Conservation (phyloP, 2,113 vertebrate species). For the Sceloporus tristichus region DNA sequence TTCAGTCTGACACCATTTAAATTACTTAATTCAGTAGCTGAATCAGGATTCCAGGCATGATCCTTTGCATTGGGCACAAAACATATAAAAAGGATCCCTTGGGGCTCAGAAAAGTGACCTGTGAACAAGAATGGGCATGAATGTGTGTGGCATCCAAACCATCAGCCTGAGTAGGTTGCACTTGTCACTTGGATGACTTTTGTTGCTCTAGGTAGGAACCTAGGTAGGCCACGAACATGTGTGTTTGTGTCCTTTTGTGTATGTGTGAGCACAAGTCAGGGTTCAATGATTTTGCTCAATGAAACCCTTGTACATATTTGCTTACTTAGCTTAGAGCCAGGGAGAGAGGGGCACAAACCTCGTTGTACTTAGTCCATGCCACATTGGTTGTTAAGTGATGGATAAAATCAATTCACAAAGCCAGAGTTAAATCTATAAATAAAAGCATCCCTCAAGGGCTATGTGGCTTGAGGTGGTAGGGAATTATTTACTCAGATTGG, state of each 20-base stretch:
- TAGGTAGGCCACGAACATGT: background rate
- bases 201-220: background rate
- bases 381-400: constrained; percentile 73
- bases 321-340: constrained; percentile 49
- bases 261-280: background rate
- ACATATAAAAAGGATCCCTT: no score
- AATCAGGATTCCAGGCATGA: no score
- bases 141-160: constrained; percentile 1
- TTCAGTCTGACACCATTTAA: no score
- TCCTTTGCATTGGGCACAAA: background rate
- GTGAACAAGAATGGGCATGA: background rate
- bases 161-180: background rate
- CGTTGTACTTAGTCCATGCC: constrained; percentile 70
- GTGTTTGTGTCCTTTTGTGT: background rate
- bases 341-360: constrained; percentile 63
- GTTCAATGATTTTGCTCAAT: constrained; percentile 7
- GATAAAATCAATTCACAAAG: constrained; percentile 80
- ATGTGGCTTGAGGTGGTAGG: constrained; percentile 59
- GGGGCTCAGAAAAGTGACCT: background rate
- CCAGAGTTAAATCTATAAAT: constrained; percentile 43
- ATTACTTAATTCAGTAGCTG: no score
- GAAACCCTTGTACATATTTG: constrained; percentile 17
- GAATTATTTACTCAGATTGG: constrained; percentile 69
- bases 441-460: constrained; percentile 58
- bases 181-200: background rate